phyloP scores from a whole-genome alignment of 92 coral and sea anemone species.

The Phenganax subtilis region DNA sequence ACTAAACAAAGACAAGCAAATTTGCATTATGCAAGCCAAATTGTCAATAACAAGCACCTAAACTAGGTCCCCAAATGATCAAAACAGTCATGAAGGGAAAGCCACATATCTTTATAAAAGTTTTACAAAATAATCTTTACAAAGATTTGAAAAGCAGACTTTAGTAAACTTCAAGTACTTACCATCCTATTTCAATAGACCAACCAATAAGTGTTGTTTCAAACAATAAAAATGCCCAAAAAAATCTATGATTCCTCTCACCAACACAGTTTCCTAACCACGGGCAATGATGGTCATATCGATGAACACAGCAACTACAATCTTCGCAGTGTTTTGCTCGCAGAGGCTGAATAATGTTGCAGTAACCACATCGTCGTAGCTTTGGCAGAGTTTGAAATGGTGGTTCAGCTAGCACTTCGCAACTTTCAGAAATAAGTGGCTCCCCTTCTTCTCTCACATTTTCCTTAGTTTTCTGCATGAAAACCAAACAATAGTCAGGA shows the following conservation, averaged over 20 bases:
- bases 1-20: not conserved
- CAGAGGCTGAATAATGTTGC: constrained; percentile 84
- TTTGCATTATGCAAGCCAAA: not conserved
- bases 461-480: constrained; percentile 58
- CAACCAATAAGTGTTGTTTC: constrained; percentile 74
- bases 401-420: constrained; percentile 87
- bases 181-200: constrained; percentile 91
- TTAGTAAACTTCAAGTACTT: constrained; percentile 26
- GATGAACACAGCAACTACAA: constrained; percentile 92
- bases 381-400: constrained; percentile 77
- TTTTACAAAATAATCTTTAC: no score
- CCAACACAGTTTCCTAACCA: constrained; percentile 99
- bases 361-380: constrained; percentile 91
- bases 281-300: constrained; percentile 98
- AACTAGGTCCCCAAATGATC: no score
- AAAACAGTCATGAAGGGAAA: no score
- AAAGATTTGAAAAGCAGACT: not conserved
- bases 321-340: constrained; percentile 98
- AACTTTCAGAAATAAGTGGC: constrained; percentile 61
- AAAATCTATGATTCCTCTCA: constrained; percentile 89
- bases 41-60: not conserved
- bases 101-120: no score
- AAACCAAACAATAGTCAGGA: not conserved
- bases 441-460: constrained; percentile 58
- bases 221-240: constrained; percentile 82